Evolutionary conservation across 2,888 invertebrate genomes (phyloP), one percentile per base, ranked within the genome.

Genomic region (Lepeophtheirus nordmannii): DNA sequence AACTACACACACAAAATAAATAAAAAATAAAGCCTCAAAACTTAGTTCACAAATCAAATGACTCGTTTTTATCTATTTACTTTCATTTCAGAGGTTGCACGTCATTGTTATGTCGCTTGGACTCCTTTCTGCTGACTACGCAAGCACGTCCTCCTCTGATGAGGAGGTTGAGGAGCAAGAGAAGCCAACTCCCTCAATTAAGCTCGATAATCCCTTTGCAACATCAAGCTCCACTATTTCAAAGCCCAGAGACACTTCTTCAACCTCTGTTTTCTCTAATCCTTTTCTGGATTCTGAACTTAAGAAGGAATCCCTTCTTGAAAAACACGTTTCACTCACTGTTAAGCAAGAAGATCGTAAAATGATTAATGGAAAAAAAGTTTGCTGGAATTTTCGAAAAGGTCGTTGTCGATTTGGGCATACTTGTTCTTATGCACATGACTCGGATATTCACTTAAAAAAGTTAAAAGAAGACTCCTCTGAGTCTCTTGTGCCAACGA

Each of bases 311-410:
- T 87, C 89, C 14, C 84, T 89, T 67, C 77, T 92, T 58, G 89
- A 92, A 73, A 88, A 88, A 72, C 92, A 92, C 75, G 91, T 92
- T 0, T 90, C 90, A 81, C 89, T 93, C 89, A 89, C 86, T 72
- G 81, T 80, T 12, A 77, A 77, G 69, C 83, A 83, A 74, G 83
- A 83, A 70, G 83, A 84, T 73, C 82, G 83, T n/a, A 82, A 83
- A 71, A 83, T 83, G 76, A 87, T 88, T 71, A 89, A 89, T 74
- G 89, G 89, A 0, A 87, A 85, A 72, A 87, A 86, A 74, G 86
- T 92, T 68, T 93, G 93, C 76, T 92, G 89, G 88, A 92, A 89
- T 76, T 89, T 90, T 74, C 80, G 89, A 46, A 90, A 89, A 74
- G 91, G 92, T 1, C 81, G 85, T 39, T 93, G 93, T 74, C 81